Evolutionary conservation across 35 echinoderm and acorn worm genomes (phyloP).

Genomic region (Apostichopus japonicus): DNA sequence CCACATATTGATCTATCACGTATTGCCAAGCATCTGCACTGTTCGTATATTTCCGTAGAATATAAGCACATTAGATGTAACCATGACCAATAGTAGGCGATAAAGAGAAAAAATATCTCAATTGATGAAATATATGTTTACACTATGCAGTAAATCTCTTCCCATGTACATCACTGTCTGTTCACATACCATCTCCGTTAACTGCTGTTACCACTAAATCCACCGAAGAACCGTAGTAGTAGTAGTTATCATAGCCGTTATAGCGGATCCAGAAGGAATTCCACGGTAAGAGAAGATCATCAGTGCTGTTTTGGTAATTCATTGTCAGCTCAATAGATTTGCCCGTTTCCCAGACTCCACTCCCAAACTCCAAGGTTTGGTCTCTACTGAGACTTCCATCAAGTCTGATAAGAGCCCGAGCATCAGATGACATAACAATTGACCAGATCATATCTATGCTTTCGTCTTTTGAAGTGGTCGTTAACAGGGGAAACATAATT

Average conservation of each 20-base stretch:
- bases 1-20: too few species aligned
- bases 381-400: background rate
- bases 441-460: background rate
- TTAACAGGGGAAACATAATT: too few species aligned
- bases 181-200: background rate
- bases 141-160: background rate
- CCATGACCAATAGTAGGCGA: background rate
- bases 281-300: background rate
- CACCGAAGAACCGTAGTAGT: background rate
- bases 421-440: background rate
- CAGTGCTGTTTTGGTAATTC: background rate
- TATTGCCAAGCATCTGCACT: background rate
- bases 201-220: background rate
- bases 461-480: background rate
- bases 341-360: background rate
- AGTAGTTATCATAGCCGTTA: background rate
- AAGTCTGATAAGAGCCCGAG: background rate
- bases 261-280: slow-evolving; percentile 17
- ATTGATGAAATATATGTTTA: background rate
- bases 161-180: background rate
- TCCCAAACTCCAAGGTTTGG: background rate
- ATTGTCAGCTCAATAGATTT: background rate
- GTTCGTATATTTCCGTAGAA: background rate
- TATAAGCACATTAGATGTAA: background rate
- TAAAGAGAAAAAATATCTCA: background rate